phyloP scores from a whole-genome alignment of 2,888 invertebrate genomes.

The Syrphus vitripennis region DNA sequence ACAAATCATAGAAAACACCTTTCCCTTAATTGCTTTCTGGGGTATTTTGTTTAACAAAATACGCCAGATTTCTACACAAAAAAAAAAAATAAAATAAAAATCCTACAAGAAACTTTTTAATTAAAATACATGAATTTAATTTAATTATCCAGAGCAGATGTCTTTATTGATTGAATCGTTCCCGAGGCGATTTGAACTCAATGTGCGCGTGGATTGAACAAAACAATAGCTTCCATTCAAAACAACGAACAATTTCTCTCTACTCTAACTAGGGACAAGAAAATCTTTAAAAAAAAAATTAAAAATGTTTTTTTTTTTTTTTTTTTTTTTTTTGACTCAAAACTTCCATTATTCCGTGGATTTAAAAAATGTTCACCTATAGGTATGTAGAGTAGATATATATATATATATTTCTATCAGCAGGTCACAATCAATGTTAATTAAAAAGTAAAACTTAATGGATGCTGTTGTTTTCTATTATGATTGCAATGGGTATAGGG shows the following conservation, averaged over 20 bases:
- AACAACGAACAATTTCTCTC: not conserved
- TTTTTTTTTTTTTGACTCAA: not conserved
- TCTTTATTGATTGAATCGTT: conserved; percentile 24
- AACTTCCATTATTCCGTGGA: conserved; percentile 12
- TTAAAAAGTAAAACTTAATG: conserved; percentile 54
- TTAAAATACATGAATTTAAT: conserved; percentile 23
- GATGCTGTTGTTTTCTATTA: conserved; percentile 35
- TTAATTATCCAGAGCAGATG: conserved; percentile 28
- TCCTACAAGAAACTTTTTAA: conserved; percentile 12
- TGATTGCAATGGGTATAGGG: conserved; percentile 23
- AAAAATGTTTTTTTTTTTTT: not conserved
- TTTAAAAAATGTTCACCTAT: not conserved
- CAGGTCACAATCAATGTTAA: conserved; percentile 57
- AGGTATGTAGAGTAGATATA: not conserved
- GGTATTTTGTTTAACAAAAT: not conserved
- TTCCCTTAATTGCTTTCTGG: no score
- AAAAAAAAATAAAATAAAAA: not conserved
- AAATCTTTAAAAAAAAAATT: not conserved
- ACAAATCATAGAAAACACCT: no score
- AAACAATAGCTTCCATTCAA: conserved; percentile 23
- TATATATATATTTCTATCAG: conserved; percentile 14
- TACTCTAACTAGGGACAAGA: not conserved
- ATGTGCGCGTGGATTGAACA: not conserved
- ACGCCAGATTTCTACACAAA: not conserved
- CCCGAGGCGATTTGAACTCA: conserved; percentile 21